These are phyloP conservation scores for Hippoglossus stenolepis DNA, from an alignment of 2,113 vertebrate species.

Conservation along the genomic window DNA sequence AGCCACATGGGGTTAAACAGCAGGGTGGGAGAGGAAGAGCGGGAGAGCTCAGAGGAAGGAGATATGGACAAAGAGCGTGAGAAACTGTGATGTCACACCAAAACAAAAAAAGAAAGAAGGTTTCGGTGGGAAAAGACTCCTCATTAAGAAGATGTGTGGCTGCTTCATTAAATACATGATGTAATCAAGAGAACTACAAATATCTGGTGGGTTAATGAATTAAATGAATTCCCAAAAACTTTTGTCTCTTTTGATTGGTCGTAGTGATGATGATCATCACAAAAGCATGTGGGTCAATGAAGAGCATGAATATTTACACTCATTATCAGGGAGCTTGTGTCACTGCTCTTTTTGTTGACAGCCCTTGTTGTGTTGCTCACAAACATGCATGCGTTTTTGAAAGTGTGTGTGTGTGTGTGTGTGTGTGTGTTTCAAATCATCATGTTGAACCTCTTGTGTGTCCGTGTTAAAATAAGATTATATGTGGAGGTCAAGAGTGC, in stretches of 20 bases:
- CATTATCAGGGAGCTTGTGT: slow-evolving; percentile 27
- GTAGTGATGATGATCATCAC: slow-evolving; percentile 10
- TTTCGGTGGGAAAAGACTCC: slow-evolving; percentile 44
- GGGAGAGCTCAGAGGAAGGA: slow-evolving; percentile 49
- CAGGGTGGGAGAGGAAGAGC: slow-evolving; percentile 27
- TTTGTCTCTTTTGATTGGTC: not conserved
- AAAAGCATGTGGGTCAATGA: slow-evolving; percentile 37
- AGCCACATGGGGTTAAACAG: slow-evolving; percentile 5
- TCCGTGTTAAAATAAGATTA: not conserved
- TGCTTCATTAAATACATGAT: not conserved
- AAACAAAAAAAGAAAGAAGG: not conserved
- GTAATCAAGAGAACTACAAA: not conserved
- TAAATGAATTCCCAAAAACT: not conserved
- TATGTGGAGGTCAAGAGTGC: not conserved
- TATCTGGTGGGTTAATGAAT: not conserved
- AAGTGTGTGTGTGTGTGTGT: not conserved
- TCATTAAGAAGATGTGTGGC: not conserved
- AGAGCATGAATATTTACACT: slow-evolving; percentile 38
- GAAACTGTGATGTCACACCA: slow-evolving; percentile 58
- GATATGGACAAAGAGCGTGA: slow-evolving; percentile 60
- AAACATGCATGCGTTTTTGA: not conserved
- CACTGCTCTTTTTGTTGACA: not conserved
- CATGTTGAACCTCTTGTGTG: slow-evolving; percentile 3
- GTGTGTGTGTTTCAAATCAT: not conserved
- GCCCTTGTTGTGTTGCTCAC: not conserved